A percentile compares a stretch with the other conserved stretches of the same genome.
Conservation (phyloP, 2,797 vertebrate genomes). For the Melanotaenia maccullochi region DNA sequence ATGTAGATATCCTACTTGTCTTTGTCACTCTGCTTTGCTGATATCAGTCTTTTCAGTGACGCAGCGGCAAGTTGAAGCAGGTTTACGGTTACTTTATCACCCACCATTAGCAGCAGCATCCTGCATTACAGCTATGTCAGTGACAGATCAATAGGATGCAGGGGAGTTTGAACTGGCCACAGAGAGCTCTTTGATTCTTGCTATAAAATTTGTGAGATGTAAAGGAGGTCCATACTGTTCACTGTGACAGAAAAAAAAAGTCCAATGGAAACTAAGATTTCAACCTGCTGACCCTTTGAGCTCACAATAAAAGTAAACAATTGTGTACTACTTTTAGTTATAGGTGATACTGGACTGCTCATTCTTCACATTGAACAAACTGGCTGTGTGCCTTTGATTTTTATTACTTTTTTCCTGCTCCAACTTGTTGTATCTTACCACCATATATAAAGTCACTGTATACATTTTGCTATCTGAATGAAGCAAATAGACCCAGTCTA, state of each 20-base stretch:
- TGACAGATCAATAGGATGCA: conserved; percentile 75
- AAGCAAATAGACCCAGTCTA: conserved; percentile 9
- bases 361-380: background rate
- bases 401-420: conserved; percentile 3
- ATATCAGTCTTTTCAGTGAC: conserved; percentile 55
- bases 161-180: conserved; percentile 63
- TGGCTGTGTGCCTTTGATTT: background rate
- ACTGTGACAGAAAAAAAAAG: conserved; percentile 30
- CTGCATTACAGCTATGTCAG: conserved; percentile 79
- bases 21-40: conserved; percentile 24
- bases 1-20: conserved; percentile 42
- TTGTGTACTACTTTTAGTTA: background rate
- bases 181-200: conserved; percentile 62
- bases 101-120: conserved; percentile 78
- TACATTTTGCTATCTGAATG: conserved; percentile 18
- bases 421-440: background rate
- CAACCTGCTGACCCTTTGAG: conserved; percentile 12
- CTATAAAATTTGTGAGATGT: conserved; percentile 73
- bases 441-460: conserved; percentile 10
- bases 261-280: background rate
- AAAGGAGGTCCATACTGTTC: conserved; percentile 42
- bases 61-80: conserved; percentile 49
- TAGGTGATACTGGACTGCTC: conserved; percentile 4
- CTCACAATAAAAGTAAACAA: conserved; percentile 19
- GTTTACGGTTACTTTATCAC: conserved; percentile 83